Percentiles rank a stretch among this genome's conserved stretches.
Conservation (phyloP, 2,113 vertebrate species). For the Holacanthus passer region DNA sequence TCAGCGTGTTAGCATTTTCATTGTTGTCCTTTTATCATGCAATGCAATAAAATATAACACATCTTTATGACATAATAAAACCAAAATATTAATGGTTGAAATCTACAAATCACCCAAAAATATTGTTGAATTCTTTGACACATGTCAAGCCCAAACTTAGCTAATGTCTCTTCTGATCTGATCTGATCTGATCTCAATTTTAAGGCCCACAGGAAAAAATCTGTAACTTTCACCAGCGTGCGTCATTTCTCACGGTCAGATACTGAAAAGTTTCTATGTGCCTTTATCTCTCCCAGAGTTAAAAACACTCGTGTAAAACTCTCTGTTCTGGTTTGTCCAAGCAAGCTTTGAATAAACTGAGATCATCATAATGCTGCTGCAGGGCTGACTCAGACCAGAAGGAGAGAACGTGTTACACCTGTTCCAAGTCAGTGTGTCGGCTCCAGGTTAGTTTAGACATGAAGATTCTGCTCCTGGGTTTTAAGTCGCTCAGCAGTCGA, state of each 20-base stretch:
- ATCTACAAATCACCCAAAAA: neutral
- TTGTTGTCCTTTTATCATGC: neutral
- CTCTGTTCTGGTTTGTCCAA: slow-evolving; percentile 1
- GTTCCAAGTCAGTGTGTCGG: slow-evolving; percentile 13
- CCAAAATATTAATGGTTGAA: neutral
- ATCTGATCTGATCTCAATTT: neutral
- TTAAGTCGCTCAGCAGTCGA: slow-evolving; percentile 4
- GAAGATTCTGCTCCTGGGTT: slow-evolving; percentile 20
- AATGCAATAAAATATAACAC: too few species aligned
- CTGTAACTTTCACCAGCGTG: neutral
- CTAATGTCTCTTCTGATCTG: too few species aligned
- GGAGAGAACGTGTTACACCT: slow-evolving; percentile 7
- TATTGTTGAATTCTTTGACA: neutral
- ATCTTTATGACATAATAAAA: neutral
- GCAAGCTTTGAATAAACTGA: slow-evolving; percentile 21
- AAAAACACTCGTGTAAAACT: neutral
- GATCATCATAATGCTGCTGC: slow-evolving; percentile 21
- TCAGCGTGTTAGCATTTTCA: neutral
- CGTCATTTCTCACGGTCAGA: slow-evolving; percentile 15
- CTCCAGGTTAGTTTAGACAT: slow-evolving; percentile 41
- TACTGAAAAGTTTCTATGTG: neutral
- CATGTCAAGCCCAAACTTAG: neutral
- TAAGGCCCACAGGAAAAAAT: neutral
- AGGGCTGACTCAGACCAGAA: slow-evolving; percentile 17
- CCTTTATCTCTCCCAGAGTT: slow-evolving; percentile 31